These are phyloP conservation scores for Troides helena DNA, from an alignment of 2,888 invertebrate species.

Conservation along the genomic window DNA sequence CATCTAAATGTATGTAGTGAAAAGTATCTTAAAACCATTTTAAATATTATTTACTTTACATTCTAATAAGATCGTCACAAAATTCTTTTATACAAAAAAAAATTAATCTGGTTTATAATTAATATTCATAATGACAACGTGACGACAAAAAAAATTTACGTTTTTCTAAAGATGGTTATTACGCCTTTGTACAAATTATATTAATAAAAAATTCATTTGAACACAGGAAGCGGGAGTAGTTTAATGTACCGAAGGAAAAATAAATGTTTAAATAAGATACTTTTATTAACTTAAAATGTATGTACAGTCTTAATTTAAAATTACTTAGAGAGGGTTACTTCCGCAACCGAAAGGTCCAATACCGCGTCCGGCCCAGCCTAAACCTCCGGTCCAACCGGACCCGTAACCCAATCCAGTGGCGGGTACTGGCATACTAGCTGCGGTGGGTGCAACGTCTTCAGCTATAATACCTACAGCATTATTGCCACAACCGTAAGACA, in stretches of 20 bases:
- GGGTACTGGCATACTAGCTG: slow-evolving; percentile 26
- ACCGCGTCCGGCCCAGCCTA: slow-evolving; percentile 26
- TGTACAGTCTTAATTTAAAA: background rate
- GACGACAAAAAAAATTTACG: too few relatives aligned
- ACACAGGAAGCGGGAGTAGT: background rate
- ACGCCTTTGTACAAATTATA: too few relatives aligned
- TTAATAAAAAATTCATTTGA: background rate
- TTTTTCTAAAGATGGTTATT: too few relatives aligned
- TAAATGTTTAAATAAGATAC: background rate
- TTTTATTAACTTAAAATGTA: background rate
- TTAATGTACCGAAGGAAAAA: background rate
- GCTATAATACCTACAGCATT: slow-evolving; percentile 34
- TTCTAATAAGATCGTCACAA: too few relatives aligned
- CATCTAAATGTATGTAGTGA: too few relatives aligned
- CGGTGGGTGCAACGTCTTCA: slow-evolving; percentile 32
- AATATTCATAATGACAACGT: too few relatives aligned
- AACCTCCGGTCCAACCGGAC: slow-evolving; percentile 19
- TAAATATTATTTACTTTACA: too few relatives aligned
- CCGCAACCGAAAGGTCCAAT: slow-evolving; percentile 13
- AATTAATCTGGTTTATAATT: too few relatives aligned
- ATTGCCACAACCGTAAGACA: slow-evolving; percentile 39
- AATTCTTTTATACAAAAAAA: too few relatives aligned
- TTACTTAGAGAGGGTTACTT: slow-evolving; percentile 15
- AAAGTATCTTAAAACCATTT: too few relatives aligned
- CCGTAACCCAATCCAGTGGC: slow-evolving; percentile 24